phyloP scores from a whole-genome alignment of 2,113 vertebrate species.

The Psammodynastes pulverulentus region DNA sequence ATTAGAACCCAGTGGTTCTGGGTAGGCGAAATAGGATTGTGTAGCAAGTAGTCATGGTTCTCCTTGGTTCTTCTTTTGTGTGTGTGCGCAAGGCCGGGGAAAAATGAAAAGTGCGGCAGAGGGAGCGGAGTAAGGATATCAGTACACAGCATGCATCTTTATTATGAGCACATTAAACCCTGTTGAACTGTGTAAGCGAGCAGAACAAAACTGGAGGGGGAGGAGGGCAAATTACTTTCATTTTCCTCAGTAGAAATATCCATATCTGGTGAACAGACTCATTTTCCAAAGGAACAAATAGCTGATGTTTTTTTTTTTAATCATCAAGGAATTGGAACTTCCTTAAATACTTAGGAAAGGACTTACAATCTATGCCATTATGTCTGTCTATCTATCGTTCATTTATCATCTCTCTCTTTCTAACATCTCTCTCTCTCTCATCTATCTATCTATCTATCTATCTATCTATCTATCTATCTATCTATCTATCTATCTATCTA shows the following conservation, averaged over 20 bases:
- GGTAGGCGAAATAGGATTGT: background rate
- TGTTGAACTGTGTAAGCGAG: slow-evolving; percentile 45
- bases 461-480: too few relatives aligned
- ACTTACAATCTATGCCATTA: background rate
- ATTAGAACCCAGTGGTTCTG: fast-evolving
- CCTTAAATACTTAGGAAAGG: background rate
- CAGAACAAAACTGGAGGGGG: slow-evolving; percentile 49
- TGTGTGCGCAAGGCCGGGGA: fast-evolving
- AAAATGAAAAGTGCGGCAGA: background rate
- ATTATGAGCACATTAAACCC: slow-evolving; percentile 31
- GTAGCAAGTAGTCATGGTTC: background rate
- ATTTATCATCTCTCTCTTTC: too few relatives aligned
- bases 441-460: background rate
- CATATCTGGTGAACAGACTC: slow-evolving; percentile 20
- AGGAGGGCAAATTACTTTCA: slow-evolving; percentile 29
- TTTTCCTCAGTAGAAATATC: slow-evolving; percentile 34
- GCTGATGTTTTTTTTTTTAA: slow-evolving; percentile 27
- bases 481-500: too few relatives aligned
- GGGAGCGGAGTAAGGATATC: background rate
- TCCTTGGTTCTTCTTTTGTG: background rate
- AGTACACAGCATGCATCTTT: slow-evolving; percentile 24
- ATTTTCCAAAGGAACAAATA: slow-evolving; percentile 37
- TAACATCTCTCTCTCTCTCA: too few relatives aligned
- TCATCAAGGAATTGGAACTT: background rate
- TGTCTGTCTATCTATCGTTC: background rate